Percentiles rank a stretch among this genome's conserved stretches.
Evolutionary conservation across 2,888 invertebrate genomes (phyloP).

Genomic region (Athalia cordata): DNA sequence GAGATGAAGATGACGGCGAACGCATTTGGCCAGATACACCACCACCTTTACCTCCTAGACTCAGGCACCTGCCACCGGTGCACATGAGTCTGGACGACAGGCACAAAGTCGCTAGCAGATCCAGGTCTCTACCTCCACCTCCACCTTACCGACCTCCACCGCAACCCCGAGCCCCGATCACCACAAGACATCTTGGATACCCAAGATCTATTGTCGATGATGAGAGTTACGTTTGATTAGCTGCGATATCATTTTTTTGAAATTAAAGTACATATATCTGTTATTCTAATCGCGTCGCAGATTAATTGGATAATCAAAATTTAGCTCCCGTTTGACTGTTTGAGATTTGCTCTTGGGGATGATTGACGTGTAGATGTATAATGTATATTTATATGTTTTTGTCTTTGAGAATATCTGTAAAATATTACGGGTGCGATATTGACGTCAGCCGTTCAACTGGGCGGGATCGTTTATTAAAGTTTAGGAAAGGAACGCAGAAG

Average conservation of each 20-base stretch:
- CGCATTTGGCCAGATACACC: slow-evolving; percentile 74
- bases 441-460: too few relatives aligned
- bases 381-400: neutral
- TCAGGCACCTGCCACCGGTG: slow-evolving; percentile 80
- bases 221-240: slow-evolving; percentile 69
- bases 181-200: slow-evolving; percentile 67
- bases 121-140: slow-evolving; percentile 70
- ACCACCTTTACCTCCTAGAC: slow-evolving; percentile 78
- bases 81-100: slow-evolving; percentile 79
- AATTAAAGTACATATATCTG: neutral
- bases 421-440: too few relatives aligned
- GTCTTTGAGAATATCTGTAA: neutral
- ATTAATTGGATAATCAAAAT: neutral
- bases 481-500: too few relatives aligned
- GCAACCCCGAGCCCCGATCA: slow-evolving; percentile 69
- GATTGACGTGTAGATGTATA: neutral
- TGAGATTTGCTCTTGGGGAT: neutral
- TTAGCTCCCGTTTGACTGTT: neutral
- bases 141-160: slow-evolving; percentile 71
- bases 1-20: slow-evolving; percentile 72
- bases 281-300: too few relatives aligned
- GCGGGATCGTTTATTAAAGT: too few relatives aligned
- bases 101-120: slow-evolving; percentile 70
- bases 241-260: neutral
- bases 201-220: slow-evolving; percentile 70